Evolutionary conservation across 2,888 invertebrate genomes (phyloP), one percentile per base, ranked within the genome.

Genomic region (Cosmopolites sordidus): DNA sequence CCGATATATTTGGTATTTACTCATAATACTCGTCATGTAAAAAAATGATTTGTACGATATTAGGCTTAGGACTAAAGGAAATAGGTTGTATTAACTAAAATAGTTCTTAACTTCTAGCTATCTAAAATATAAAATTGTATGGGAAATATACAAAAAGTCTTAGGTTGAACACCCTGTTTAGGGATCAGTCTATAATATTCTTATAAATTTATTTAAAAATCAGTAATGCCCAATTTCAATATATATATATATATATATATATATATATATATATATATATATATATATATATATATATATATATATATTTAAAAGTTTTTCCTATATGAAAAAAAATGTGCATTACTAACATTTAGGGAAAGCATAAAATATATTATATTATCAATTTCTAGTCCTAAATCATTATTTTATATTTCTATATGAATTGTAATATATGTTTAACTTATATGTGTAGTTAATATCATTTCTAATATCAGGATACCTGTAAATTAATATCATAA

Each of bases 111-210:
- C 22, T 8, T 22, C 8, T 22, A 22, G 4, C 22, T 22, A 22
- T 22, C 22, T 22, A 22, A 22, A 22, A 22, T 22, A 22, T 22
- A 22, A 51, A 51, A 51, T 46, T 46, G 14, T 39, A 18, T 46
- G 51, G 46, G 45, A 51, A 46, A 46, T 46, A 41, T 50, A 40
- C 46, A 46, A 46, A 14, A 37, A 46, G 45, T 51, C 46, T 45
- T 46, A 51, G 22, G 22, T 22, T 22, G 22, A 27, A 51, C 40
- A 51, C 51, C 51, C 51, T 51, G 46, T 29, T 14, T 11, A 46
- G 51, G 51, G 51, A 51, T 51, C 51, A 51, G 51, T 51, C 51
- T 51, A 51, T 51, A 46, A 41, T 18, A 33, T 22, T 17, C 27
- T 37, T 37, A 43, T 17, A 33, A 12, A 9, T 18, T 38, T 15